Evolutionary conservation across 2,113 vertebrate genomes (phyloP), one percentile per base, ranked within the genome.

Genomic region (Petromus typicus): DNA sequence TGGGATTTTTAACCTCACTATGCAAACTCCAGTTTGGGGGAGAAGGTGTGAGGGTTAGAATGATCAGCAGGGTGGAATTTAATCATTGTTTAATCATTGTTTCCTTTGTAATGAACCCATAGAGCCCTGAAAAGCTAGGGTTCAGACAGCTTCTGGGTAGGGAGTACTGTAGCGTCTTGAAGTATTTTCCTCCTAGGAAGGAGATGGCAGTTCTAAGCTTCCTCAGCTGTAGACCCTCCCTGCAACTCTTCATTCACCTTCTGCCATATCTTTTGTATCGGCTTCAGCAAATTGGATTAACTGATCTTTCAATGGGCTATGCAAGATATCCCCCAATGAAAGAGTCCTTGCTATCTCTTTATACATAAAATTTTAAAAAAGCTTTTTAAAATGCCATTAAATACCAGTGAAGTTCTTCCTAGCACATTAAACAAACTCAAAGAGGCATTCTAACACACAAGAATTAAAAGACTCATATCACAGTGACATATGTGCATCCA

Each of bases 141-240:
- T 13, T 37, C 56, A 71, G 32, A 69, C 3, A 45, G 5, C 30
- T 45, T 59, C 23, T 27, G 17, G 22, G 25, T 22, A 61, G 13
- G 7, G 8, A 32, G 40, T 27, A 32, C 23, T 25, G 16, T 17
- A 73, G 13, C 16, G 59, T 45, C 25, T 34, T n/a, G 14, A 32
- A 73, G 25, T 3, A 6, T 37, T 9, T 32, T 12, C 20, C 22
- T 16, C 7, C 9, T 34, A 34, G 32, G 45, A 91, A 48, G 11
- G 20, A 11, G 1, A 71, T 69, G 25, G 27, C 25, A 8, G 25
- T 16, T n/a, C 10, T 27, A 32, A 25, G 13, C 5, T 4, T 6
- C 3, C 56, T 7, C 56, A 17, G 0, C 23, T 11, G 22, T 51
- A 14, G 6, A 12, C 16, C 12, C 16, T 45, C 1, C 37, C 5